Evolutionary conservation across 2,797 vertebrate species (phyloP).

Genomic region (Pitangus sulphuratus): DNA sequence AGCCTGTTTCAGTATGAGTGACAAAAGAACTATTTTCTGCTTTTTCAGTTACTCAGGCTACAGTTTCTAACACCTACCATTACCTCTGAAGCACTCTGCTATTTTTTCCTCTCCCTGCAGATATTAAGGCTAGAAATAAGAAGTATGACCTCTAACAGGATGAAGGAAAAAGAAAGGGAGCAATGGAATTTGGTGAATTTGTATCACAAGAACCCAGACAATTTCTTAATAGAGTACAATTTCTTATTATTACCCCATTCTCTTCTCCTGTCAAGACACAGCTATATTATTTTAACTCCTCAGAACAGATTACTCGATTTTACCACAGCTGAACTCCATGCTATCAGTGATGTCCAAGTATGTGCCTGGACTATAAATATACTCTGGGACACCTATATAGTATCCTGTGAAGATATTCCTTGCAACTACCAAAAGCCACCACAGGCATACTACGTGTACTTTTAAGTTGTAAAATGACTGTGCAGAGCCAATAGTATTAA

Average conservation of each 20-base stretch:
- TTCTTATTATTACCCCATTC: neutral
- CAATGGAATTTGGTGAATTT: neutral
- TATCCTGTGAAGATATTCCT: neutral
- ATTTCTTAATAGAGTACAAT: neutral
- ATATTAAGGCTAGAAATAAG: slow-evolving; percentile 58
- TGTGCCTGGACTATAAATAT: neutral
- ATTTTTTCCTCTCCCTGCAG: slow-evolving; percentile 31
- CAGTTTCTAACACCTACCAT: slow-evolving; percentile 25
- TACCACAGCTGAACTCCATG: neutral
- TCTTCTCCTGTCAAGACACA: neutral
- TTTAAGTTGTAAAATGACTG: neutral
- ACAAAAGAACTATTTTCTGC: slow-evolving; percentile 23
- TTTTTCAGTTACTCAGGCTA: slow-evolving; percentile 52
- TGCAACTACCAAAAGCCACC: neutral
- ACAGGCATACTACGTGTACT: neutral
- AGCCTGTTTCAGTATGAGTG: neutral
- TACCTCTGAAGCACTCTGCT: slow-evolving; percentile 63
- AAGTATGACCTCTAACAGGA: slow-evolving; percentile 49
- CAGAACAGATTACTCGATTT: neutral
- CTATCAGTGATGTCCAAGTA: neutral
- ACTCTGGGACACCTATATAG: neutral
- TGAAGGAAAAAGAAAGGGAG: neutral
- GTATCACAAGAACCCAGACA: neutral
- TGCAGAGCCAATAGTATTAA: neutral
- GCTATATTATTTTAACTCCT: neutral